Evolutionary conservation across 2,113 vertebrate genomes (phyloP), one percentile per base, ranked within the genome.

Genomic region (Alouatta palliata): DNA sequence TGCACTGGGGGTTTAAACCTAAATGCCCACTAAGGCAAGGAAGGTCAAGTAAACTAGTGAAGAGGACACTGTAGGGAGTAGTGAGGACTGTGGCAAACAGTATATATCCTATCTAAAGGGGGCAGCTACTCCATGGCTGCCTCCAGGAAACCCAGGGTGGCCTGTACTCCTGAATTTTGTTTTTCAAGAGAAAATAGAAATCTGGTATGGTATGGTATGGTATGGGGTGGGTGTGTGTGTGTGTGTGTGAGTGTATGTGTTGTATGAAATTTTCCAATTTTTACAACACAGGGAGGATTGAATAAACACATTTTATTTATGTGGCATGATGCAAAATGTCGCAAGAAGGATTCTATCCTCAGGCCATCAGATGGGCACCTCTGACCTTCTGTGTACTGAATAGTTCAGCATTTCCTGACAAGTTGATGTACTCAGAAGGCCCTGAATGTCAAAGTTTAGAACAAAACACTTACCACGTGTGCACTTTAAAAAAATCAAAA

Each of bases 101-200:
- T 17, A 0, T 23, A 1, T 4, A 16, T 80, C 20, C 40, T 73
- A 1, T 32, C 54, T 10, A 45, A 64, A 25, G 49, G 21, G 61
- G 45, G 3, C 21, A n/a, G 35, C 81, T 30, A 17, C 54, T 54
- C 20, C 11, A 0, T 23, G 23, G 75, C 87, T 56, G 23, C 84
- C n/a, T 47, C 23, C 27, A 14, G 19, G 6, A 30, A 17, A 27
- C 30, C n/a, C 37, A 47, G 3, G 32, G 25, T 61, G 49, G 35
- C 52, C 10, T 17, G 52, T 52, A 37, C 5, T 2, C 75, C 27
- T 79, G 43, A 64, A 40, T 5, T n/a, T 47, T 64, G 43, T 87
- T 85, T 84, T 88, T 6, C 40, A 54, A 84, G 54, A 84, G 35
- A 47, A 96, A 94, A 73, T 66, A 88, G 58, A 97, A 84, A 49